Evolutionary conservation across 2,797 vertebrate genomes (phyloP).

Genomic region (Halcyon badia): DNA sequence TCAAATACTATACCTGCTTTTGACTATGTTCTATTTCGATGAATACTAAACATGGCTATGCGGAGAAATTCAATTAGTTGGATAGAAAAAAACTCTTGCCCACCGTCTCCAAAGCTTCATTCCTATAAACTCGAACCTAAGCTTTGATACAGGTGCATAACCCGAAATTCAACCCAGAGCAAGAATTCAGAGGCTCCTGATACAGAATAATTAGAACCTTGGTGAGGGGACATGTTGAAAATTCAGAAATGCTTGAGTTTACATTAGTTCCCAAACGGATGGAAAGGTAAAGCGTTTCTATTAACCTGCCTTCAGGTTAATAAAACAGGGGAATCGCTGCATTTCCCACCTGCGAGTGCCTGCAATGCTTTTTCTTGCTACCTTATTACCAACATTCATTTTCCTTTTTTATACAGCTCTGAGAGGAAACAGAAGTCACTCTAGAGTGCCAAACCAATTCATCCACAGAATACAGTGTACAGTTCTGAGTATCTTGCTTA

Average conservation of each 20-base stretch:
- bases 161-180: not conserved
- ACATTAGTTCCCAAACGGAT: not conserved
- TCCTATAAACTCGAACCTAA: not conserved
- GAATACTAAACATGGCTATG: not conserved
- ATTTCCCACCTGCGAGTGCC: not conserved
- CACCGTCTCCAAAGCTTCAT: not conserved
- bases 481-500: not conserved
- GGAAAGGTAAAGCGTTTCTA: not conserved
- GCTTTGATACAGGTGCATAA: not conserved
- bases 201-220: not conserved
- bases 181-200: not conserved
- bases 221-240: not conserved
- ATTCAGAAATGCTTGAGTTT: not conserved
- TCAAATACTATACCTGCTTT: not conserved
- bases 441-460: not conserved
- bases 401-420: not conserved
- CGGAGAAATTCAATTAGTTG: not conserved
- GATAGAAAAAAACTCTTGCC: not conserved
- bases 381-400: not conserved
- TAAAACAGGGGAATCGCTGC: not conserved
- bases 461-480: not conserved
- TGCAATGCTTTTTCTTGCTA: not conserved
- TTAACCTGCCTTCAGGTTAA: not conserved
- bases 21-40: not conserved
- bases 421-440: not conserved